These are phyloP conservation scores for Saimiri boliviensis DNA, from an alignment of 2,113 vertebrate species.

Conservation along the genomic window DNA sequence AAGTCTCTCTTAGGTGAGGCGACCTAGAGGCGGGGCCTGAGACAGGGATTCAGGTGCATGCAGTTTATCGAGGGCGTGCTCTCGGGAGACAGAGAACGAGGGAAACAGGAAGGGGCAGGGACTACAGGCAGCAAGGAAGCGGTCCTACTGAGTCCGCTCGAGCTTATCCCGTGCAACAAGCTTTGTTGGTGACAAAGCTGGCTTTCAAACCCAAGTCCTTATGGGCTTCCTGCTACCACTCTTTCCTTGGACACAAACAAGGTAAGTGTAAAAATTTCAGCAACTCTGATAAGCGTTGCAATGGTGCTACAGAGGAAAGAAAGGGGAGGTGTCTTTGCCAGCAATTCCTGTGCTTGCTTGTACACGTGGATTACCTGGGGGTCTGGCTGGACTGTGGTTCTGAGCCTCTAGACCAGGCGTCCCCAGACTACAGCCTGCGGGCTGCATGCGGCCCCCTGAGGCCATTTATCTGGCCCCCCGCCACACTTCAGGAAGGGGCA, in stretches of 20 bases:
- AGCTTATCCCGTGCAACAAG: not conserved
- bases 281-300: not conserved
- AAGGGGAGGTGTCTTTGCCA: not conserved
- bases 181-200: not conserved
- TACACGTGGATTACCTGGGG: not conserved
- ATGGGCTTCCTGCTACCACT: not conserved
- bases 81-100: not conserved
- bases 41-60: not conserved
- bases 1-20: not conserved
- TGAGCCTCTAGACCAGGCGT: not conserved
- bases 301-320: accelerated
- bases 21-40: not conserved
- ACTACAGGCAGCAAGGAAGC: not conserved
- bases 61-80: not conserved
- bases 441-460: no score
- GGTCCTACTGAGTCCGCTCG: not conserved
- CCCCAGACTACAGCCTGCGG: no score
- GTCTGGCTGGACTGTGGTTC: not conserved
- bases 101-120: not conserved
- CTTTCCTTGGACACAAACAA: not conserved
- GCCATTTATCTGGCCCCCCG: no score
- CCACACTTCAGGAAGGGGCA: no score
- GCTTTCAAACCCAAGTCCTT: not conserved
- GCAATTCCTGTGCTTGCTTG: accelerated
- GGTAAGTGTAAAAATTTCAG: not conserved